phyloP scores from a whole-genome alignment of 2,113 vertebrate species.

The Boleophthalmus pectinirostris region DNA sequence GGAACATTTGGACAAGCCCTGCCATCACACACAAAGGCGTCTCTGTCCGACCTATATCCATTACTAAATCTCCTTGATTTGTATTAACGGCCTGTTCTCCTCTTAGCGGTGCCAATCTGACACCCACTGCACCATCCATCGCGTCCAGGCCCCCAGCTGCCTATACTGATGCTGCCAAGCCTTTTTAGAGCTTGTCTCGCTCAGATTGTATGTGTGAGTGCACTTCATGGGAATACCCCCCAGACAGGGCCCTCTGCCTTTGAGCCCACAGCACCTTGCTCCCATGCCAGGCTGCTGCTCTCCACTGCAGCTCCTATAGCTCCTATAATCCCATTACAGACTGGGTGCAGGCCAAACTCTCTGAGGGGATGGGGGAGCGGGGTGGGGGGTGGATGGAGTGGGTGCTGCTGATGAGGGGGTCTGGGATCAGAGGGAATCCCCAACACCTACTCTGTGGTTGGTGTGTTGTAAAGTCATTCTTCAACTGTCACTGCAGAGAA shows the following conservation, averaged over 20 bases:
- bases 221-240: conserved; percentile 62
- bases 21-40: conserved; percentile 54
- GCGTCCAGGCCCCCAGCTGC: conserved; percentile 72
- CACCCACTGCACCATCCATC: conserved; percentile 53
- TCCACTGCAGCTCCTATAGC: conserved; percentile 57
- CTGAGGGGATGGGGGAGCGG: conserved; percentile 29
- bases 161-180: conserved; percentile 67
- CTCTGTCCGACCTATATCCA: conserved; percentile 62
- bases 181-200: conserved; percentile 53
- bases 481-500: not conserved
- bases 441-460: not conserved
- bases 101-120: conserved; percentile 59
- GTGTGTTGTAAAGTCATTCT: not conserved
- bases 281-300: conserved; percentile 64
- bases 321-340: conserved; percentile 69
- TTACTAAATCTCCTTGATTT: conserved; percentile 70
- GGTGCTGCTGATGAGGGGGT: not conserved
- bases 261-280: conserved; percentile 57
- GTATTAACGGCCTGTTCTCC: conserved; percentile 65
- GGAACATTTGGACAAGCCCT: conserved; percentile 46
- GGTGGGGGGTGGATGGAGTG: conserved; percentile 3
- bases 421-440: conserved; percentile 38
- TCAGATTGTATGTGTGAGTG: conserved; percentile 61
- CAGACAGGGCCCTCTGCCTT: conserved; percentile 53
- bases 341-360: conserved; percentile 63